A percentile compares a stretch with the other conserved stretches of the same genome.
These are phyloP conservation scores for Actinia equina DNA, from an alignment of 64 coral and sea anemone genomes.

Conservation along the genomic window DNA sequence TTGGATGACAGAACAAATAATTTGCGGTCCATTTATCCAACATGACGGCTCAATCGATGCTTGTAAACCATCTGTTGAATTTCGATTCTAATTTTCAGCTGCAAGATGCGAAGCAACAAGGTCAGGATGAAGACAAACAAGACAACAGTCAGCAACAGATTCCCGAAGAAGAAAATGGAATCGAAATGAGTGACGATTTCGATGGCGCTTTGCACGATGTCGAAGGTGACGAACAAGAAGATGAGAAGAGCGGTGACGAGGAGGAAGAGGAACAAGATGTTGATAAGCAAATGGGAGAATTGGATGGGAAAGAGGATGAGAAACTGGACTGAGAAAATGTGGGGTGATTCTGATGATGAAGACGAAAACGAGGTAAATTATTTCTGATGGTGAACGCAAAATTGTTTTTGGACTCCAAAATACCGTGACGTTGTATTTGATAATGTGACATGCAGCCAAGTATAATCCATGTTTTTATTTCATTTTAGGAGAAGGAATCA, in stretches of 20 bases:
- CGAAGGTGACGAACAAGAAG: slow-evolving; percentile 45
- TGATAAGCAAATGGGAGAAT: slow-evolving; percentile 92
- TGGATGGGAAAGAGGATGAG: slow-evolving; percentile 71
- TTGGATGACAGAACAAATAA: too few relatives aligned
- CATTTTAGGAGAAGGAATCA: slow-evolving; percentile 64
- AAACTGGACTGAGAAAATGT: slow-evolving; percentile 91
- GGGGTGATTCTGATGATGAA: slow-evolving; percentile 94
- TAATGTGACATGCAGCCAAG: background rate
- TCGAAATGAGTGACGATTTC: slow-evolving; percentile 96
- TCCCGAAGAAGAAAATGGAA: slow-evolving; percentile 90
- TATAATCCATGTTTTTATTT: background rate
- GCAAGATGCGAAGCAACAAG: slow-evolving; percentile 74
- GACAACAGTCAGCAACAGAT: slow-evolving; percentile 77
- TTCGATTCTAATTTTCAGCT: slow-evolving; percentile 31
- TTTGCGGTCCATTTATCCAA: too few relatives aligned
- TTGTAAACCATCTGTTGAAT: background rate
- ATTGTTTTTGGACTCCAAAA: background rate
- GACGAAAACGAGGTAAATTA: slow-evolving; percentile 57
- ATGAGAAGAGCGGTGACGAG: slow-evolving; percentile 55
- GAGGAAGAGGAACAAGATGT: slow-evolving; percentile 66
- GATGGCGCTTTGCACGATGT: slow-evolving; percentile 86
- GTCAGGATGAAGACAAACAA: slow-evolving; percentile 60
- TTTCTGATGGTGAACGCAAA: background rate
- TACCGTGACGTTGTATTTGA: too few relatives aligned
- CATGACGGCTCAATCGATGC: background rate